Evolutionary conservation across 2,113 vertebrate genomes (phyloP).

Genomic region (Zosterops japonicus): DNA sequence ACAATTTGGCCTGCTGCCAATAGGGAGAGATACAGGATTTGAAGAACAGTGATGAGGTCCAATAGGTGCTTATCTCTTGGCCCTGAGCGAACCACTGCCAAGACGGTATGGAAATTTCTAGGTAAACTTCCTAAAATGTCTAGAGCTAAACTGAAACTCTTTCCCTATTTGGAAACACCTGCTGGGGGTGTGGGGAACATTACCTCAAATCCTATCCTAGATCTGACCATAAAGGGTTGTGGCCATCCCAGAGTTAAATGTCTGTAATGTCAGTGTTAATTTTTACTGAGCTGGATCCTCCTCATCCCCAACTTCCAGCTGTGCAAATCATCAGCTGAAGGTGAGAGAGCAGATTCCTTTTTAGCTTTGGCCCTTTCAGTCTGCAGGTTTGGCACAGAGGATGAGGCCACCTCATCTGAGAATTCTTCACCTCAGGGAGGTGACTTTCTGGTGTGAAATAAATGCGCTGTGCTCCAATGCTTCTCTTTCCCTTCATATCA

Average conservation of each 20-base stretch:
- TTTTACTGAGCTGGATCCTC: not conserved
- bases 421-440: not conserved
- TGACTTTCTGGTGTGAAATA: not conserved
- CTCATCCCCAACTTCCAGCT: not conserved
- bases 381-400: not conserved
- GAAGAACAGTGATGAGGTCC: too few relatives aligned
- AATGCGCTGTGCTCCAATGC: not conserved
- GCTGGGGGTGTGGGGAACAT: too few relatives aligned
- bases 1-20: too few relatives aligned
- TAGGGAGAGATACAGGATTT: too few relatives aligned
- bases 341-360: not conserved
- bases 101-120: too few relatives aligned
- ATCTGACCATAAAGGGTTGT: not conserved
- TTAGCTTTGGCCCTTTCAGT: not conserved
- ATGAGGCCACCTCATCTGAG: not conserved
- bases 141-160: too few relatives aligned
- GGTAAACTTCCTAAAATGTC: too few relatives aligned
- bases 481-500: not conserved
- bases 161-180: too few relatives aligned
- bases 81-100: too few relatives aligned
- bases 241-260: not conserved
- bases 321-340: not conserved
- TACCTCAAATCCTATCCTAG: not conserved
- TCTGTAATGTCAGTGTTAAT: fast-evolving
- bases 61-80: too few relatives aligned